A percentile compares a stretch with the other conserved stretches of the same genome.
Evolutionary conservation across 2,113 vertebrate genomes (phyloP).

Genomic region (Cettia cetti): DNA sequence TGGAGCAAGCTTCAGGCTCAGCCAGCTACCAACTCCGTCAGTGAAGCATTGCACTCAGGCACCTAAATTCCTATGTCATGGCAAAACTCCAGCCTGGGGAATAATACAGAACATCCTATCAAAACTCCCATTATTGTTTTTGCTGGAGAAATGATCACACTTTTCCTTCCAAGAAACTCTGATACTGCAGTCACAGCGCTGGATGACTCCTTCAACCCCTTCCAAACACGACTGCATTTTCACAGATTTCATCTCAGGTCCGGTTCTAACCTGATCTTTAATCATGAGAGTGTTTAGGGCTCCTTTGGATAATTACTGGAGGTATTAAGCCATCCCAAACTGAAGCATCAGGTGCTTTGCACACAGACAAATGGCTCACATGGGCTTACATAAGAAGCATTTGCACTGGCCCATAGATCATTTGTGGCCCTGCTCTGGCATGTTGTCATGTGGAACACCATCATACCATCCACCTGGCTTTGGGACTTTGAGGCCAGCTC

Average conservation of each 20-base stretch:
- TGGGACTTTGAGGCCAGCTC: background rate
- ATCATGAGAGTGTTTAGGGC: background rate
- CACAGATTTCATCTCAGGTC: conserved; percentile 5
- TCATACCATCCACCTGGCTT: background rate
- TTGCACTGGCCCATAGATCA: background rate
- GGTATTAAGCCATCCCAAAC: background rate
- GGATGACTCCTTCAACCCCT: background rate
- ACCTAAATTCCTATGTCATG: background rate
- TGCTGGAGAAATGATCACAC: background rate
- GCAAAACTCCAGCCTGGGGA: background rate
- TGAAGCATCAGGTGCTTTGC: background rate
- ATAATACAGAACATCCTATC: background rate
- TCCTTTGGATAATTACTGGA: background rate
- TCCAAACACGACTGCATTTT: conserved; percentile 1
- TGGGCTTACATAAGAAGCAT: background rate
- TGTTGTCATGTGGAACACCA: background rate
- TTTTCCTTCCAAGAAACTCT: conserved; percentile 2
- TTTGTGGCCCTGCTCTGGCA: background rate
- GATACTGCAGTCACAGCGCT: background rate
- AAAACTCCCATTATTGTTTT: background rate
- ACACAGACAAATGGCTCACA: background rate
- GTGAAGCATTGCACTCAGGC: background rate
- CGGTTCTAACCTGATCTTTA: conserved; percentile 14
- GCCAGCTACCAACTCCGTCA: background rate
- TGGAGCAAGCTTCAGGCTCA: background rate